Evolutionary conservation across 2,888 invertebrate species (phyloP), one percentile per base, ranked within the genome.

Genomic region (Sminthurinus aureus): DNA sequence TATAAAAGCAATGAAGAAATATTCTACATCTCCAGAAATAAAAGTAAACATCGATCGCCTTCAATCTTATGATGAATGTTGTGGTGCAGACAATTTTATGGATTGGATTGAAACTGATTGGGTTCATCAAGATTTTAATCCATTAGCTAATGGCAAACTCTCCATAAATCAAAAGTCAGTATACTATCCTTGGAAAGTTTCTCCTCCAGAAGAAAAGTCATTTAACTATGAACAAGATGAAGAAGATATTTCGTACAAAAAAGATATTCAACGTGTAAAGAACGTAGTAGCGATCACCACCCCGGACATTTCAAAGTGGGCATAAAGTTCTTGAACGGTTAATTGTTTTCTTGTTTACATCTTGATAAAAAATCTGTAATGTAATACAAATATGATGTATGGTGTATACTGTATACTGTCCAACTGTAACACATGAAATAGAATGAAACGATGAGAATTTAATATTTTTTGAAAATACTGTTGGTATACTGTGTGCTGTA

Each of bases 41-140:
- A 69, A 77, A 38, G 38, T 18, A 38, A 22, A 15, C 12, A 58
- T 83, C 26, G 83, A 83, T 58, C 51, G 69, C 51, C 71, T 83
- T 20, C 83, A 83, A 64, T 18, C 52, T n/a, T 71, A 83, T 20
- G 78, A 78, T 69, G 58, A 78, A 73, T 83, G 83, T 69, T 83
- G 83, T 73, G 83, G 83, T 15, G 79, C 83, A 24, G 78, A 83
- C n/a, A 64, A 51, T 83, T 83, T 83, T 50, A 22, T 26, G 8
- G 83, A 83, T 52, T 83, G 83, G 83, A 18, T 64, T 13, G 69
- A 77, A 24, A 38, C 12, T 26, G 83, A 83, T 26, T 83, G 83
- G 83, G 83, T 83, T 20, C n/a, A 58, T 38, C 58, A 24, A 52
- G 24, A 58, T 15, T 81, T 74, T 15, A 81, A 81, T 73, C 81